Evolutionary conservation across 2,888 invertebrate genomes (phyloP).

Genomic region (Chymomyza amoena): DNA sequence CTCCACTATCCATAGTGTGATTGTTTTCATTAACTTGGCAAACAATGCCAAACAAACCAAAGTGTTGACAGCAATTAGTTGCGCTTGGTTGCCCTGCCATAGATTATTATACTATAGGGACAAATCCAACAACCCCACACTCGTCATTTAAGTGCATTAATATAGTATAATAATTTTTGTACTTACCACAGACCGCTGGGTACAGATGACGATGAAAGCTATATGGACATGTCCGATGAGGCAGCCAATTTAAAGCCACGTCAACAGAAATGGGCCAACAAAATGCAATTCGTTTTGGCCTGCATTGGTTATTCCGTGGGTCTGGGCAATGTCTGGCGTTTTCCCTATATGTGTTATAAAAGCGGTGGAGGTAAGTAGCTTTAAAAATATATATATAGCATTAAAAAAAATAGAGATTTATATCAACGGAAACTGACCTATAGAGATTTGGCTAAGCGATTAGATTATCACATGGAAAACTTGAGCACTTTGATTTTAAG

Average conservation of each 20-base stretch:
- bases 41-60: conserved; percentile 18
- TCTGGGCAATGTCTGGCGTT: conserved; percentile 93
- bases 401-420: neutral
- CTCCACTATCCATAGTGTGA: neutral
- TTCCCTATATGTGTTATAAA: conserved; percentile 94
- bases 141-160: neutral
- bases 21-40: conserved; percentile 10
- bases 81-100: conserved; percentile 37
- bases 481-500: conserved; percentile 43
- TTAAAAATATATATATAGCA: neutral
- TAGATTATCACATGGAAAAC: conserved; percentile 18
- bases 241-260: conserved; percentile 86
- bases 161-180: conserved; percentile 1
- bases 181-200: conserved; percentile 83
- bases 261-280: conserved; percentile 92
- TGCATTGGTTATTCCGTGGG: conserved; percentile 94
- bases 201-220: conserved; percentile 88
- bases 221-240: conserved; percentile 85
- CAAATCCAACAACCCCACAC: neutral
- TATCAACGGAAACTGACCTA: conserved; percentile 1
- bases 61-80: conserved; percentile 64
- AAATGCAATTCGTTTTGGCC: conserved; percentile 92
- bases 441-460: conserved; percentile 6
- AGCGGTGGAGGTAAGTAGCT: conserved; percentile 88
- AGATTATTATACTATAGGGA: neutral